Conservation (phyloP, 1,140 invertebrate species). For the Elysia chlorotica region DNA sequence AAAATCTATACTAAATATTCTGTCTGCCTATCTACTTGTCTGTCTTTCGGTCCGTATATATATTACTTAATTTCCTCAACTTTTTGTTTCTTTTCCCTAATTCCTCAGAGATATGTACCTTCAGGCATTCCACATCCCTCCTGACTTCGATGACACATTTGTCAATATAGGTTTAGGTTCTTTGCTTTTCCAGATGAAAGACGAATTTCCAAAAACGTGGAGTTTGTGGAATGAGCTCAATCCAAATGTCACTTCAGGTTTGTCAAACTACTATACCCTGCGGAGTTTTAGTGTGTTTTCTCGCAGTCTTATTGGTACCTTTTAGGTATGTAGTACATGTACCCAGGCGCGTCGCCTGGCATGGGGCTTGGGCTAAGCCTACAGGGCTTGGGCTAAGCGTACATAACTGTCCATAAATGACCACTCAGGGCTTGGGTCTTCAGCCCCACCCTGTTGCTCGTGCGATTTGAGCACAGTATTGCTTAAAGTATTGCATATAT, state of each 20-base stretch:
- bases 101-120: slow-evolving; percentile 29
- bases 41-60: too few species aligned
- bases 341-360: not conserved
- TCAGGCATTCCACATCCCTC: slow-evolving; percentile 49
- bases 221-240: slow-evolving; percentile 37
- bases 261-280: too few species aligned
- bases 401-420: not conserved
- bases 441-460: too few species aligned
- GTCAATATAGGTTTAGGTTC: slow-evolving; percentile 52
- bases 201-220: slow-evolving; percentile 29
- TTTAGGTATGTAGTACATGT: not conserved
- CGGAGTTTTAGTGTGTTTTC: too few species aligned
- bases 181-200: slow-evolving; percentile 29
- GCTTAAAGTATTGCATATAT: too few species aligned
- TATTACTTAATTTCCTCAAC: too few species aligned
- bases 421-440: too few species aligned
- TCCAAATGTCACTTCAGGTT: slow-evolving; percentile 35
- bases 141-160: slow-evolving; percentile 59
- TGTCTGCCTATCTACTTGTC: not conserved
- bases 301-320: not conserved
- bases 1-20: not conserved
- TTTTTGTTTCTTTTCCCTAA: not conserved
- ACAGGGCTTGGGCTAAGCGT: not conserved
- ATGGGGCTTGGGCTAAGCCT: too few species aligned
- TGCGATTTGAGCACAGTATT: too few species aligned